Evolutionary conservation across 2,888 invertebrate genomes (phyloP).

Genomic region (Morpho achilles): DNA sequence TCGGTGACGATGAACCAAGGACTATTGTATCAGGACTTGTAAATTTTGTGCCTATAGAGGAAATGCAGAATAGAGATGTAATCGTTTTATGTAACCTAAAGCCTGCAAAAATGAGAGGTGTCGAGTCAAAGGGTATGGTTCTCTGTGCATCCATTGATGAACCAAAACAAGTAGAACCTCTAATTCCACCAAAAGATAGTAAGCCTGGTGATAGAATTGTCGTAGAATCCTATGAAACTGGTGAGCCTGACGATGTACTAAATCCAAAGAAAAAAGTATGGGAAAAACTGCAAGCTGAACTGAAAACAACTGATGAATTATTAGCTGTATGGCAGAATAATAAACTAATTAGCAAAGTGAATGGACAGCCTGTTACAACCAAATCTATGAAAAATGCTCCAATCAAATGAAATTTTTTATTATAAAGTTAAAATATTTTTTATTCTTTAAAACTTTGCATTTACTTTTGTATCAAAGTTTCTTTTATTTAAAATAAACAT

Average conservation of each 20-base stretch:
- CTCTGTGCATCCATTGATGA: slow-evolving; percentile 91
- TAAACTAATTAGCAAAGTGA: slow-evolving; percentile 83
- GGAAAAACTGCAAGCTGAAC: slow-evolving; percentile 92
- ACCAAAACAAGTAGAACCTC: slow-evolving; percentile 90
- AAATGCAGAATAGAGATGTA: slow-evolving; percentile 93
- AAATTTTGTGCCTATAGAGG: slow-evolving; percentile 92
- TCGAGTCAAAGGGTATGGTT: slow-evolving; percentile 96
- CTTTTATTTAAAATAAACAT: background rate
- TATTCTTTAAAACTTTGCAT: background rate
- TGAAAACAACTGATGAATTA: slow-evolving; percentile 84
- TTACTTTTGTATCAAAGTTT: background rate
- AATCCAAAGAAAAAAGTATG: slow-evolving; percentile 99
- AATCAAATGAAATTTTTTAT: slow-evolving; percentile 81
- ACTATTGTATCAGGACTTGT: slow-evolving; percentile 94
- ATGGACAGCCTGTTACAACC: slow-evolving; percentile 86
- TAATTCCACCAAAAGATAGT: slow-evolving; percentile 87
- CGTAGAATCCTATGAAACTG: slow-evolving; percentile 89
- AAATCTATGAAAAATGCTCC: slow-evolving; percentile 88
- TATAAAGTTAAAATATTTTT: background rate
- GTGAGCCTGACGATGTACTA: slow-evolving; percentile 89
- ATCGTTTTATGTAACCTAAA: slow-evolving; percentile 97
- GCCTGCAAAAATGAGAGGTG: slow-evolving; percentile 96
- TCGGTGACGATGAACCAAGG: slow-evolving; percentile 86
- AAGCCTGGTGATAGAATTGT: slow-evolving; percentile 90
- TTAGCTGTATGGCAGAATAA: slow-evolving; percentile 93